Base-by-base conservation (phyloP, 2,888 invertebrate species). In the Drosophila anomalata region DNA sequence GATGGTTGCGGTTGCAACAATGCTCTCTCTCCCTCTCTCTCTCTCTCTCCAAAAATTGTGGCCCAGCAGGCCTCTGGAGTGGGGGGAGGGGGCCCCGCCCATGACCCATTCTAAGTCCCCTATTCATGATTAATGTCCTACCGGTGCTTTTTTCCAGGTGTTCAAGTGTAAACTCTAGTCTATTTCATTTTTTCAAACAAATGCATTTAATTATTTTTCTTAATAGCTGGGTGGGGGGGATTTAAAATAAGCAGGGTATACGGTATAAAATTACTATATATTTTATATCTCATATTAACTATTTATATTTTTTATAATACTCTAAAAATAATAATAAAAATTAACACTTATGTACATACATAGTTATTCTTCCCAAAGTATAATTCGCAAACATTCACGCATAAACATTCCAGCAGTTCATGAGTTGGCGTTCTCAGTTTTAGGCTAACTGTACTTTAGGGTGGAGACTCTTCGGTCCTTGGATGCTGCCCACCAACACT, bases 1-100 rank as follows among this genome's bases (percentile, higher is more conserved):
- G 82, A 82, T 82, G 84, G 77, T 75, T 61, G 51, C 73, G 51
- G 67, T 17, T 17, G 17, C 73, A 77, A 82, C 83, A 80, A 79
- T 79, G 53, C 62, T 42, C 47, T 31, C 24, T 42, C 33, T 47
- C 39, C 5, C 22, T 24, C 24, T 36, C 33, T 47, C 46, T 17
- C 17, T 17, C 17, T 17, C 17, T 17, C 17, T 17, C 33, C 12
- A 5, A 33, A 33, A 36, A n/a, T 7, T 14, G 7, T 7, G 7
- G n/a, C 36, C 36, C 36, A 2, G 36, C 5, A n/a, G 36, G 36
- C 36, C n/a, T n/a, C n/a, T 2, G 36, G n/a, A 6, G 36, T 17
- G 44, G 17, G 11, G 26, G 62, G 59, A 4, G 60, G 51, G 60
- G 39, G 60, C 56, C 41, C 29, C 12, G n/a, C 55, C 55, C 26